Evolutionary conservation across 2,888 invertebrate genomes (phyloP), one percentile per base, ranked within the genome.

Genomic region (Psylliodes chrysocephalus): DNA sequence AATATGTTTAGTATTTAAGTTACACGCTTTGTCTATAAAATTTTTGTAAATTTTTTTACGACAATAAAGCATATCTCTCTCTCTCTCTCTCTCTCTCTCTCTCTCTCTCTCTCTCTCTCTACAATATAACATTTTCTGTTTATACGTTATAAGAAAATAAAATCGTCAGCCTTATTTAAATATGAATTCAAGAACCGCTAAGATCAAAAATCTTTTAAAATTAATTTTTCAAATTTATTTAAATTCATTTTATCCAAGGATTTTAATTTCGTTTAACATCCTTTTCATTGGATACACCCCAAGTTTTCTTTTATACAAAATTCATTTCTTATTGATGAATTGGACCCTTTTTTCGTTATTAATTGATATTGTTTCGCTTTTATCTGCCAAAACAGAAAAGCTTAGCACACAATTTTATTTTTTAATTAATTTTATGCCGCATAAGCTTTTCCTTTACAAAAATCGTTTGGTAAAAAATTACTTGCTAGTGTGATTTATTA

Each of bases 391-490:
- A 44, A 67, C 63, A 56, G 62, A 55, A 56, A 61, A 60, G 67
- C 67, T 47, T 38, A 54, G 57, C 64, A 62, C 47, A 64, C 60
- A 56, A 55, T 56, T 64, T 60, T 49, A 18, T 56, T 64, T 67
- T 67, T 67, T 67, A 64, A 64, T 67, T 67, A 67, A 64, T 53
- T 67, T 64, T 64, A 14, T 49, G 63, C 55, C 53, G 64, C 46
- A 55, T 64, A 14, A 10, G 60, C 54, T 30, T 28, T 54, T n/a
- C n/a, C n/a, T 59, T 42, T 17, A 42, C 18, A 18, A 18, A 42
- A 42, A 17, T 42, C 42, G 18, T 1, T 18, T 8, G 1, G 17
- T 18, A 17, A 42, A 42, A 17, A 42, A 17, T 40, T 15, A 40
- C 2, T 40, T 33, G 7, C 25, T 25, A 25, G 4, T 5, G 25